Percentiles rank a stretch among this genome's conserved stretches.
Evolutionary conservation across 2,888 invertebrate genomes (phyloP).

Genomic region (Cephus runcator): DNA sequence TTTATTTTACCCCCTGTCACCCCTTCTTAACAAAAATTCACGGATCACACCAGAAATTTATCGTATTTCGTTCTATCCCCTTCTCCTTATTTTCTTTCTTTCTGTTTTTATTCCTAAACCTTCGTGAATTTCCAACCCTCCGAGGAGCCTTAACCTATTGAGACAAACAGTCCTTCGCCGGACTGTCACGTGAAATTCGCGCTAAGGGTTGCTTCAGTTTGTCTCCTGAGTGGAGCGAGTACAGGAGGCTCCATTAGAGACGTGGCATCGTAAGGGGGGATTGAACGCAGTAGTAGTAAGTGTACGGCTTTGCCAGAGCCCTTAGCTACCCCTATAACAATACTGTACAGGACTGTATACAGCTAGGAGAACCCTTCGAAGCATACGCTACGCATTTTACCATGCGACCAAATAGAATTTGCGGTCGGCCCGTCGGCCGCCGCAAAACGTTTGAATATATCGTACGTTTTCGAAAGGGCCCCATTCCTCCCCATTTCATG

Average conservation of each 20-base stretch:
- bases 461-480: constrained; percentile 24
- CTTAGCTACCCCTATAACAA: neutral
- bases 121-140: constrained; percentile 9
- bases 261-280: constrained; percentile 2
- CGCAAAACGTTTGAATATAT: constrained; percentile 21
- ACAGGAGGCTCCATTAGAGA: constrained; percentile 2
- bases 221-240: constrained; percentile 6
- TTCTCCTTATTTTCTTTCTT: constrained; percentile 10
- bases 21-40: neutral
- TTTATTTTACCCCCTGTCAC: neutral
- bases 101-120: constrained; percentile 20
- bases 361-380: constrained; percentile 25
- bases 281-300: constrained; percentile 4
- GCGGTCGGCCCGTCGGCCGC: constrained; percentile 35
- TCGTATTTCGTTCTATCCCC: neutral
- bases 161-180: constrained; percentile 11
- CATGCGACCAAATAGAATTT: constrained; percentile 58
- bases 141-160: constrained; percentile 12
- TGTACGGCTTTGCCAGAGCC: neutral
- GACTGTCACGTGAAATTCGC: constrained; percentile 24
- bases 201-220: constrained; percentile 16
- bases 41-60: neutral
- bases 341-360: neutral
- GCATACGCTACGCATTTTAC: constrained; percentile 49
- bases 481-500: constrained; percentile 18